Percentiles rank a stretch among this genome's conserved stretches.
Conservation (phyloP, 2,113 vertebrate species). For the Ammodytes marinus region DNA sequence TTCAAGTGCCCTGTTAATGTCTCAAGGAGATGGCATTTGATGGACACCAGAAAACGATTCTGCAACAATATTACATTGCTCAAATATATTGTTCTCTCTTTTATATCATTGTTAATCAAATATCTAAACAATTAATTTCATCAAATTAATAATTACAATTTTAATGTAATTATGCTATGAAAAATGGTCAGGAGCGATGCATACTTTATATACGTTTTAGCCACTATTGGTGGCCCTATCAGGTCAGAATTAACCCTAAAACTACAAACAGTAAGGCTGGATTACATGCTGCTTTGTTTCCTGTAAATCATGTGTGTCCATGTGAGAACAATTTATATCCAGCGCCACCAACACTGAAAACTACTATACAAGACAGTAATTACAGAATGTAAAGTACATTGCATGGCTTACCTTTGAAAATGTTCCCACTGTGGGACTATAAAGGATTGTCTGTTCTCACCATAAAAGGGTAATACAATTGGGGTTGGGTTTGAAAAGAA, state of each 20-base stretch:
- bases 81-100: too few species aligned
- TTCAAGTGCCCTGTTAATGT: slow-evolving; percentile 5
- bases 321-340: not conserved
- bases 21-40: not conserved
- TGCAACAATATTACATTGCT: too few species aligned
- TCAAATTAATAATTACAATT: not conserved
- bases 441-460: too few species aligned
- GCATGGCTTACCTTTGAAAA: not conserved
- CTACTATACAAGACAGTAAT: not conserved
- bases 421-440: too few species aligned
- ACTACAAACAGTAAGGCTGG: not conserved
- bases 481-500: not conserved
- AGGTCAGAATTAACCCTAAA: not conserved
- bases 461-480: not conserved
- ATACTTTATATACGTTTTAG: not conserved
- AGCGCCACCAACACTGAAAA: not conserved
- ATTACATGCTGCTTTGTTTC: not conserved
- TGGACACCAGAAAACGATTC: too few species aligned
- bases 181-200: not conserved
- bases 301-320: too few species aligned
- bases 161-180: not conserved
- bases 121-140: not conserved
- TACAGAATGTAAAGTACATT: not conserved
- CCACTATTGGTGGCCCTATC: not conserved
- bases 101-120: too few species aligned